Evolutionary conservation across 1,140 invertebrate species (phyloP).

Genomic region (Nasonia vitripennis): DNA sequence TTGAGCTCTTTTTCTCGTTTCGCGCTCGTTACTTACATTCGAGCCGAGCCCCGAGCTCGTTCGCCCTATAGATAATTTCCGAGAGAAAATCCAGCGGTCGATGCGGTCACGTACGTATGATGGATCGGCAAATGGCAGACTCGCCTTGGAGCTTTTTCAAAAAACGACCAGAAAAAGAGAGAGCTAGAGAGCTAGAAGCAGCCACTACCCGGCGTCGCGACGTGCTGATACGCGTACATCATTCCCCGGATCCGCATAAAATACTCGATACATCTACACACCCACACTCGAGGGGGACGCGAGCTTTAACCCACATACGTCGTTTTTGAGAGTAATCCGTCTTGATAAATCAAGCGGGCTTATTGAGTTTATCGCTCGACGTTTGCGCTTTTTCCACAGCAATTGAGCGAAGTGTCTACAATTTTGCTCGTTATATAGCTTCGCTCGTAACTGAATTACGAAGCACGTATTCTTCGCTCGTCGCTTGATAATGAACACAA

Average conservation of each 20-base stretch:
- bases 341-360: background rate
- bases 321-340: background rate
- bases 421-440: too few relatives aligned
- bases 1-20: slow-evolving; percentile 30
- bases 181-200: background rate
- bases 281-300: too few relatives aligned
- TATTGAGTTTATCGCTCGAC: too few relatives aligned
- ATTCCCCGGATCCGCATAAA: background rate
- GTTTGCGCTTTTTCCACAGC: too few relatives aligned
- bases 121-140: slow-evolving; percentile 34
- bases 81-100: slow-evolving; percentile 28
- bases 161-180: background rate
- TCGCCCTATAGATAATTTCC: slow-evolving; percentile 35
- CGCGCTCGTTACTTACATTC: slow-evolving; percentile 30
- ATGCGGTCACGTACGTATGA: slow-evolving; percentile 43
- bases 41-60: background rate
- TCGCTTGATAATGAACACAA: background rate
- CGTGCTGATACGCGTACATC: slow-evolving; percentile 10
- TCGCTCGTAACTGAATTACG: too few relatives aligned
- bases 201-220: background rate
- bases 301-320: too few relatives aligned
- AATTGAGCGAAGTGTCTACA: too few relatives aligned
- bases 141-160: slow-evolving; percentile 1
- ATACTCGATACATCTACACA: background rate
- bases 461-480: too few relatives aligned